These are phyloP conservation scores for Enteromius mattozi DNA, from an alignment of 2,797 vertebrate species.

Conservation along the genomic window DNA sequence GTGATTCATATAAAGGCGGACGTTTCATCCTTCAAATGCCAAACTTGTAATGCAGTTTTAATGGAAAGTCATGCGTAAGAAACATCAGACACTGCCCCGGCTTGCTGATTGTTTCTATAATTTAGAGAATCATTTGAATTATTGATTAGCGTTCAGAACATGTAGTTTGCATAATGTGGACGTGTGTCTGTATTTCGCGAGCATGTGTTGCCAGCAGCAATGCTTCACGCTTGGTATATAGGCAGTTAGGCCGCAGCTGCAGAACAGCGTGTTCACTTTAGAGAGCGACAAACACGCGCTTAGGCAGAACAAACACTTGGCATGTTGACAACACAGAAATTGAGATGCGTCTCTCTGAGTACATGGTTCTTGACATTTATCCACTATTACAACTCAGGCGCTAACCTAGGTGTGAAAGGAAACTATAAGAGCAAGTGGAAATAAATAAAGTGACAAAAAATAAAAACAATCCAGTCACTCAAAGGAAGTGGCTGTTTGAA, in stretches of 20 bases:
- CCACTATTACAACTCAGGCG: neutral
- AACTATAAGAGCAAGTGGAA: neutral
- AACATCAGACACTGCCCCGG: slow-evolving; percentile 7
- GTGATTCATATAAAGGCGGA: slow-evolving; percentile 5
- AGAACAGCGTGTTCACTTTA: slow-evolving; percentile 37
- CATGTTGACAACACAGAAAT: slow-evolving; percentile 19
- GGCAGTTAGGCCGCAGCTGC: neutral
- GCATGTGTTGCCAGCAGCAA: slow-evolving; percentile 21
- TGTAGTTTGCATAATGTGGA: slow-evolving; percentile 46
- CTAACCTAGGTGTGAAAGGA: neutral
- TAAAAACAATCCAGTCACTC: neutral
- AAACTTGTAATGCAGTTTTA: slow-evolving; percentile 47
- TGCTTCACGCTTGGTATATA: slow-evolving; percentile 12
- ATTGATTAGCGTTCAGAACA: slow-evolving; percentile 46
- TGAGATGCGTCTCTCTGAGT: neutral
- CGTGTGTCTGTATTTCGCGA: slow-evolving; percentile 41
- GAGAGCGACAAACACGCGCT: slow-evolving; percentile 44
- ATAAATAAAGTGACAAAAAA: neutral
- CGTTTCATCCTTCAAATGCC: slow-evolving; percentile 39
- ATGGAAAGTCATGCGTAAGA: slow-evolving; percentile 31
- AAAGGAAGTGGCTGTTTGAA: neutral
- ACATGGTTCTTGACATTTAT: slow-evolving; percentile 42
- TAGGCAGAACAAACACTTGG: slow-evolving; percentile 19
- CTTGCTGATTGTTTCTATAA: slow-evolving; percentile 49
- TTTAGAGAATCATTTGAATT: slow-evolving; percentile 53